Conservation (phyloP, 2,888 invertebrate species). For the Acanthopleura granulata region DNA sequence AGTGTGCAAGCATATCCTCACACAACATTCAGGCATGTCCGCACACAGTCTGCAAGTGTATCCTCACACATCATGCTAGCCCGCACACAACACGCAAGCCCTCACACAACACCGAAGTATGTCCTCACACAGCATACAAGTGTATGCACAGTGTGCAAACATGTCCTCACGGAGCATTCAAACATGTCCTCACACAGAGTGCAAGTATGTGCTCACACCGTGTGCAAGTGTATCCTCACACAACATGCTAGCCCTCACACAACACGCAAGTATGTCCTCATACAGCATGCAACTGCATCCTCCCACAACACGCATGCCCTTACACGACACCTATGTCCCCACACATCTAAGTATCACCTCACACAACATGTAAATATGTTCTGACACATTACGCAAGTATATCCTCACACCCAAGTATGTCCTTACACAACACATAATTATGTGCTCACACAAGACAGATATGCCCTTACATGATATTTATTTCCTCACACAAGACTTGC, state of each 20-base stretch:
- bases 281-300: background rate
- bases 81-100: too few species aligned
- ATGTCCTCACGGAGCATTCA: background rate
- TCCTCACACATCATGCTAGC: background rate
- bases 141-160: slow-evolving; percentile 72
- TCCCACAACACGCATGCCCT: background rate
- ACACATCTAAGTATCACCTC: slow-evolving; percentile 70
- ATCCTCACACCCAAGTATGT: slow-evolving; percentile 75
- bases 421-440: background rate
- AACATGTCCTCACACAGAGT: background rate
- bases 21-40: background rate
- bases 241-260: slow-evolving; percentile 10
- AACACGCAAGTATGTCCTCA: background rate
- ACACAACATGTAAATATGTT: slow-evolving; percentile 71
- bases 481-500: background rate
- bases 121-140: slow-evolving; percentile 95
- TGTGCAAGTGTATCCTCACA: background rate
- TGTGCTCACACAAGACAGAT: too few species aligned
- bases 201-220: background rate
- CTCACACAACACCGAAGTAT: slow-evolving; percentile 95
- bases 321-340: too few species aligned
- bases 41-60: slow-evolving; percentile 68
- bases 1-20: background rate
- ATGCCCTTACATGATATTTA: too few species aligned
- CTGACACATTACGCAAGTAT: slow-evolving; percentile 95